A percentile compares a stretch with the other conserved stretches of the same genome.
Evolutionary conservation across 2,113 vertebrate genomes (phyloP).

Genomic region (Tragelaphus buxtoni): DNA sequence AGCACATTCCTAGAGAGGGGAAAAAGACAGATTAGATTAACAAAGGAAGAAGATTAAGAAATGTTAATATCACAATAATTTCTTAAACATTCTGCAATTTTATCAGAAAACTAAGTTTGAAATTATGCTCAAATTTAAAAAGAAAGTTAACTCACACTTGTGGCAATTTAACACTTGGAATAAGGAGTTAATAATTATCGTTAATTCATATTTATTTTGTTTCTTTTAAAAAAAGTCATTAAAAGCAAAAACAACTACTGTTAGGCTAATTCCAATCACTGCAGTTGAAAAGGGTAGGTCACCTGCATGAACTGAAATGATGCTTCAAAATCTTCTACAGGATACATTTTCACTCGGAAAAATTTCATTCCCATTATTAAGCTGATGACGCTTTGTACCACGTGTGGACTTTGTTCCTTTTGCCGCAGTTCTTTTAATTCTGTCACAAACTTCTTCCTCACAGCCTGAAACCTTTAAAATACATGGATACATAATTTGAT

Average conservation of each 20-base stretch:
- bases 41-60: not conserved
- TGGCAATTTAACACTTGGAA: not conserved
- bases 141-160: not conserved
- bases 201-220: not conserved
- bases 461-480: constrained; percentile 77
- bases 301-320: constrained; percentile 99
- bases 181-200: not conserved
- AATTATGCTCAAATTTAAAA: not conserved
- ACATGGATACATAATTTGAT: not conserved
- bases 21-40: constrained; percentile 41
- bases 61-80: not conserved
- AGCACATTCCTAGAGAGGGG: constrained; percentile 90
- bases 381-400: constrained; percentile 97
- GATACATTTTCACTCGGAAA: constrained; percentile 99
- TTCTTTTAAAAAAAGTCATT: not conserved
- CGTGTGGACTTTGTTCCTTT: constrained; percentile 95
- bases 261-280: not conserved
- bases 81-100: not conserved
- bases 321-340: constrained; percentile 98
- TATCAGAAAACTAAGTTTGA: not conserved
- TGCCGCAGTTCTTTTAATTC: constrained; percentile 95
- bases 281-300: not conserved
- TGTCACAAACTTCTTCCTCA: constrained; percentile 98
- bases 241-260: not conserved
- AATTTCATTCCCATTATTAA: constrained; percentile 99